Evolutionary conservation across 1,140 invertebrate genomes (phyloP).

Genomic region (Drosophila ogumai): DNA sequence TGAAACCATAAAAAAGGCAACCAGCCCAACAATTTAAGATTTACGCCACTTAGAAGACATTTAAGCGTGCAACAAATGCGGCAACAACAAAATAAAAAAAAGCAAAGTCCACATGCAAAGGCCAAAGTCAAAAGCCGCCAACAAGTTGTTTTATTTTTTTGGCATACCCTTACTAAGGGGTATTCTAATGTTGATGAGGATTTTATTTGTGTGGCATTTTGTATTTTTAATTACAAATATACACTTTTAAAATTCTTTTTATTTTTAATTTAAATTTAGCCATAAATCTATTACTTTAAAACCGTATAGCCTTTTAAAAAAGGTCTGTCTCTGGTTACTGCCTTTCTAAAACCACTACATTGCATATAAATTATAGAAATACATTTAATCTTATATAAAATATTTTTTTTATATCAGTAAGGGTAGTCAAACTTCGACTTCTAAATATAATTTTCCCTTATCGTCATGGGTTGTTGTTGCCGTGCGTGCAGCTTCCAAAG

Average conservation of each 20-base stretch:
- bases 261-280: too few species aligned
- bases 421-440: not conserved
- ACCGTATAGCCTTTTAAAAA: too few species aligned
- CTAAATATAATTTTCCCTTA: not conserved
- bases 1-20: conserved; percentile 53
- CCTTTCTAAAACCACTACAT: too few species aligned
- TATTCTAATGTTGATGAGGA: not conserved
- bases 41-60: conserved; percentile 76
- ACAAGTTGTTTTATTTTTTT: conserved; percentile 22
- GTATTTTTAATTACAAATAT: too few species aligned
- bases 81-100: conserved; percentile 34
- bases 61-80: conserved; percentile 70
- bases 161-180: not conserved
- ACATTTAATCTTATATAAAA: too few species aligned
- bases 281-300: too few species aligned
- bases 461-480: conserved; percentile 35
- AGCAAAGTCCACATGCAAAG: conserved; percentile 35
- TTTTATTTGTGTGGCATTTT: too few species aligned
- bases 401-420: not conserved
- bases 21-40: conserved; percentile 65
- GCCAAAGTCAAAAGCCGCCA: conserved; percentile 55
- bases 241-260: too few species aligned
- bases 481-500: conserved; percentile 46
- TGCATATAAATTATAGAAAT: too few species aligned
- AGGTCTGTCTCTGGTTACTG: too few species aligned